Base-by-base conservation (phyloP, 2,797 vertebrate genomes). In the Micrastur ruficollis region DNA sequence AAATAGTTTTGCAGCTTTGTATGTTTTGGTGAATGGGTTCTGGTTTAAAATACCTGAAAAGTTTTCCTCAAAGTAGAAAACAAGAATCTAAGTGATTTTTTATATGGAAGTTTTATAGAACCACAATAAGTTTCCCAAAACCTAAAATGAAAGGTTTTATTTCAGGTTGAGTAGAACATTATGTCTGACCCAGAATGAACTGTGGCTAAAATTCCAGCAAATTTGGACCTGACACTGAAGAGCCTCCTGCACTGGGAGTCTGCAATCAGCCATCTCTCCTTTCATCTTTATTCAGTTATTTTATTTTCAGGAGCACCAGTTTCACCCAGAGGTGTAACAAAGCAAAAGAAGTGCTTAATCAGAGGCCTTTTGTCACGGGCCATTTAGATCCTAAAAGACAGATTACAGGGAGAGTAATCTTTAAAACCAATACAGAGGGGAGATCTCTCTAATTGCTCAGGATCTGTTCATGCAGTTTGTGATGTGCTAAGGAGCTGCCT, bases 381-480 rank as follows among this genome's bases (percentile, higher is more conserved):
- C 95, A 94, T 96, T 96, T 96, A 89, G 88, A 86, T 96, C 88
- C 86, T 90, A 96, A 93, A 90, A 87, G 86, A 78, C 52, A 94
- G 83, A 95, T 89, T 93, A 95, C 78, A 87, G 70, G 62, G 58
- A 91, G 44, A 79, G 62, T 72, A 83, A 95, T 95, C 90, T 86
- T 95, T 95, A 86, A 87, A 93, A 76, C 74, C 79, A 81, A 62
- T 75, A 59, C 27, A 68, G 81, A 86, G 59, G 1, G 2, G 32
- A 86, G 86, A 81, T 93, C 89, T 92, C 90, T 72, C 52, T 67
- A 78, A 83, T 52, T 63, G 84, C 86, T 95, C 81, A 75, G 89
- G 90, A 89, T 96, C 84, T 1, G 0, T 83, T 91, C 58, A 34
- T 58, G 75, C 75, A 49, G 90, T 75, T 61, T 68, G 72, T 79